Percentiles rank a stretch among this genome's conserved stretches.
These are phyloP conservation scores for Acleris holmiana DNA, from an alignment of 2,888 invertebrate species.

Conservation along the genomic window DNA sequence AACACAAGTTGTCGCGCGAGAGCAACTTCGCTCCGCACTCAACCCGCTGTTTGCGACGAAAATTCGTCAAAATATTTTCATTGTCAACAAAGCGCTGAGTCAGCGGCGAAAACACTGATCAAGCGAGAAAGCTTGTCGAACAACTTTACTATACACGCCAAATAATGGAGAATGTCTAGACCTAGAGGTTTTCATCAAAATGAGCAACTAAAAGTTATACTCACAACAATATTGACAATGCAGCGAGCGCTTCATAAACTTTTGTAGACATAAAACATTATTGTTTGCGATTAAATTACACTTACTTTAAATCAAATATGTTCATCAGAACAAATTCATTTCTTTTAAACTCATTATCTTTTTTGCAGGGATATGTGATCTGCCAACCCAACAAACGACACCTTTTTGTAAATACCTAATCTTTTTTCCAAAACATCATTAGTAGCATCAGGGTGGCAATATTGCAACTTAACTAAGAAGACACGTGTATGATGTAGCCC, in stretches of 20 bases:
- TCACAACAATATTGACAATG: no score
- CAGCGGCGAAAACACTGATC: conserved; percentile 39
- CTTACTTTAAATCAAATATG: no score
- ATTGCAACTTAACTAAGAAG: neutral
- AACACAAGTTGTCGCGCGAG: conserved; percentile 36
- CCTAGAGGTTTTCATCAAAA: neutral
- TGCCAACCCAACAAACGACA: no score
- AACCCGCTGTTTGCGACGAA: conserved; percentile 45
- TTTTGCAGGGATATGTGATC: no score
- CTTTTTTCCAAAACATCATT: no score
- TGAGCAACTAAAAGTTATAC: neutral
- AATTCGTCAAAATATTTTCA: conserved; percentile 52
- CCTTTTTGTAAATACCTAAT: no score
- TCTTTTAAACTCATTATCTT: no score
- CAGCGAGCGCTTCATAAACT: no score
- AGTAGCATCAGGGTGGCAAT: neutral
- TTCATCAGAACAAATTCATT: no score
- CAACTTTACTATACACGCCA: conserved; percentile 4
- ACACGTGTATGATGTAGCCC: neutral
- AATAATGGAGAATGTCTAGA: neutral
- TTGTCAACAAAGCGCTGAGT: conserved; percentile 41
- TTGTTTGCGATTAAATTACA: no score
- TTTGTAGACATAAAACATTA: no score
- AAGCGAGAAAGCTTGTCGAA: conserved; percentile 5
- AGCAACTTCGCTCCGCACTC: conserved; percentile 38